Evolutionary conservation across 2,797 vertebrate genomes (phyloP).

Genomic region (Orestias chungarensis): DNA sequence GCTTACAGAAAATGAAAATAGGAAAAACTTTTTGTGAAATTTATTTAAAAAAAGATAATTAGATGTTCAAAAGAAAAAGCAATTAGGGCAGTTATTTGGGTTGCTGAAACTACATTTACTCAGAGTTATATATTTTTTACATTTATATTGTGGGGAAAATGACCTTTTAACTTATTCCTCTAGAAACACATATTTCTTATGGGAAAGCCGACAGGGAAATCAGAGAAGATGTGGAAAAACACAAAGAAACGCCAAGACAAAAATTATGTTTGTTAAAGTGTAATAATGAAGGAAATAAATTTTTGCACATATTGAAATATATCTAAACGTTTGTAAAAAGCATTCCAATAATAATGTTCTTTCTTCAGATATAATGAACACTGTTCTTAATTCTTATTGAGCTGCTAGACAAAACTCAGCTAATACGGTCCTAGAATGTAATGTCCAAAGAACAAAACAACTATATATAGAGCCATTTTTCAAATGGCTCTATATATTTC

Average conservation of each 20-base stretch:
- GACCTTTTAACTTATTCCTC: background rate
- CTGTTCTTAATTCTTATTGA: no score
- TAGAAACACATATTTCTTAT: background rate
- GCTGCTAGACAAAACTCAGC: no score
- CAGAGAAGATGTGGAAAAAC: background rate
- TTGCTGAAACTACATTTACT: background rate
- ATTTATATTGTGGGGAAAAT: background rate
- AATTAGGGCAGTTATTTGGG: background rate
- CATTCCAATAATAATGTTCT: no score
- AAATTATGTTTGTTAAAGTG: background rate
- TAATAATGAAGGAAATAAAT: background rate
- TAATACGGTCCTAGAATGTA: no score
- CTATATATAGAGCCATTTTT: no score
- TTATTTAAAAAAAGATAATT: background rate
- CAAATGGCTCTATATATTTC: no score
- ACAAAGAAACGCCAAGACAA: background rate
- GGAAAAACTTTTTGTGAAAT: background rate
- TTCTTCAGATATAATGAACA: no score
- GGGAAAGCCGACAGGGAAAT: background rate
- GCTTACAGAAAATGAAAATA: background rate
- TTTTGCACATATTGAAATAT: no score
- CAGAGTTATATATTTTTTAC: background rate
- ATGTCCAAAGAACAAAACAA: no score
- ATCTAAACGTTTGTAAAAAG: no score
- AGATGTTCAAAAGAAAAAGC: background rate